phyloP scores from a whole-genome alignment of 2,113 vertebrate genomes.

The Piprites chloris region DNA sequence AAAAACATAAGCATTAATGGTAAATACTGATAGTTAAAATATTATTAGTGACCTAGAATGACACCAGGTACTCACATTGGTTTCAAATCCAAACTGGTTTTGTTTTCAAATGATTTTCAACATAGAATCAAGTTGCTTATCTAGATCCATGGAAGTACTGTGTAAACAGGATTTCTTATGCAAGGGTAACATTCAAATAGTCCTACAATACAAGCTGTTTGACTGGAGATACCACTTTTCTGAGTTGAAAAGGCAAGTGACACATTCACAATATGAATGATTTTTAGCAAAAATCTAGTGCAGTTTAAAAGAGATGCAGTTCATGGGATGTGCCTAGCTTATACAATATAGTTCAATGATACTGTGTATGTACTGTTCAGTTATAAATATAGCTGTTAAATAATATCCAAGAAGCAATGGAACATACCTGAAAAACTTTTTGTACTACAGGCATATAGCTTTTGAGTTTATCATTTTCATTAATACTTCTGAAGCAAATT shows the following conservation, averaged over 20 bases:
- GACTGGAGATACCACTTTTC: neutral
- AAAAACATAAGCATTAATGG: neutral
- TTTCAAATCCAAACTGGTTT: neutral
- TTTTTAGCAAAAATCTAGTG: neutral
- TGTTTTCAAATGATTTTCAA: neutral
- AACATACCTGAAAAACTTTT: neutral
- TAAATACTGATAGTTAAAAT: neutral
- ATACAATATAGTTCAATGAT: neutral
- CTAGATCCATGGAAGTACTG: neutral
- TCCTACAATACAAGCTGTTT: neutral
- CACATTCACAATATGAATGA: neutral
- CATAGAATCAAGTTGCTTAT: neutral
- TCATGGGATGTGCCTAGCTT: neutral
- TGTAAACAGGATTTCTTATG: neutral
- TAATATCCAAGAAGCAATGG: neutral
- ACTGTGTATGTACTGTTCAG: neutral
- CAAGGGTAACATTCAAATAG: neutral
- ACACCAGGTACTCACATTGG: neutral
- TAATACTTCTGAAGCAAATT: neutral
- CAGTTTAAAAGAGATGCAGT: neutral
- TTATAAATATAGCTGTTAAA: neutral
- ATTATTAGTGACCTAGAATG: neutral
- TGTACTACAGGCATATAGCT: neutral
- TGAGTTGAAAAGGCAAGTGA: neutral
- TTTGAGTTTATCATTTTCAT: neutral